Base-by-base conservation (phyloP, 2,888 invertebrate species). In the Drosophila kanekoi region DNA sequence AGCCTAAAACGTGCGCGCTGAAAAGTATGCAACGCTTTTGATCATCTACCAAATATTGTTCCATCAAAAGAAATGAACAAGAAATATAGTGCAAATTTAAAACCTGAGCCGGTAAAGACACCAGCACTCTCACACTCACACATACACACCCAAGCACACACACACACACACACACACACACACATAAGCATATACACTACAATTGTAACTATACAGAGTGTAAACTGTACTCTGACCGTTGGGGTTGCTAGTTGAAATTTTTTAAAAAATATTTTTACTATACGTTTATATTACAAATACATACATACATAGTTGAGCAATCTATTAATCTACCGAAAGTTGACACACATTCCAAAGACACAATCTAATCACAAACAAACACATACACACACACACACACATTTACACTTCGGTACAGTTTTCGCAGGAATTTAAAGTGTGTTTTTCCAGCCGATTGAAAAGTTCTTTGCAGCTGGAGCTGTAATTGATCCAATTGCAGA, bases 201-300 rank as follows among this genome's bases (percentile, higher is more conserved):
- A 58, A 28, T 57, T 51, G 45, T 52, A 57, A 68, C 45, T 72
- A 65, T 65, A 59, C 65, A 71, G 77, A 86, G 88, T 81, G 88
- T 88, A 86, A 88, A 88, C 88, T 88, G 88, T 88, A 88, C 84
- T 79, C 74, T 77, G 77, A 81, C 77, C 78, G 84, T 87, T 87
- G 83, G 28, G 81, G 79, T 77, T 78, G 75, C 72, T 86, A 83
- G 88, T 76, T 87, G 77, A 78, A 87, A 86, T 83, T 83, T 84
- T 84, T 84, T 72, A 49, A 76, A 68, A 77, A 79, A 86, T 83
- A 75, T 81, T 81, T 87, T 72, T 72, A 71, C 64, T 65, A 64
- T 74, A 70, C 74, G 43, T 77, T 70, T 59, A 75, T 63, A 68
- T 79, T 70, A 70, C 69, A 61, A 59, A 69, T 65, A 37, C 57